phyloP scores from a whole-genome alignment of 2,797 vertebrate genomes.

The Pangasius djambal region DNA sequence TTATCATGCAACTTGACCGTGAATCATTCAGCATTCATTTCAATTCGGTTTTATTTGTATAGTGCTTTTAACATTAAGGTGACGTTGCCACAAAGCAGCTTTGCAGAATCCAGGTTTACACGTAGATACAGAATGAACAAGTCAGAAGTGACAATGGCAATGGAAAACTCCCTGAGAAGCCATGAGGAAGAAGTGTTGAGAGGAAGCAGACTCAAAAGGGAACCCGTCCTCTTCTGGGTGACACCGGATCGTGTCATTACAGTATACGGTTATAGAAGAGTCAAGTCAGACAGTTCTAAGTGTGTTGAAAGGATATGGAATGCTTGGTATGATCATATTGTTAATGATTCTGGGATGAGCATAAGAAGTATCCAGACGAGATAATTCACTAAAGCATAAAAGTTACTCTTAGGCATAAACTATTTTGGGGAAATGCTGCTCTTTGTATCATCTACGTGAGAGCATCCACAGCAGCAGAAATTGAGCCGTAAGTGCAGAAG shows the following conservation, averaged over 20 bases:
- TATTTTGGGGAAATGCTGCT: background rate
- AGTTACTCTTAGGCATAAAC: background rate
- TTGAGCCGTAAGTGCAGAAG: background rate
- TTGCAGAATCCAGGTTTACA: background rate
- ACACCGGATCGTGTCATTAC: background rate
- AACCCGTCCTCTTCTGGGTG: background rate
- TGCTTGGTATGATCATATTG: background rate
- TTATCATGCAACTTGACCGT: background rate
- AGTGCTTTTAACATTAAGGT: background rate
- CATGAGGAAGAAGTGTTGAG: background rate
- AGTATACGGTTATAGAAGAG: background rate
- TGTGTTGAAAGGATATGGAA: background rate
- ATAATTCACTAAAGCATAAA: background rate
- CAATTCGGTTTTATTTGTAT: background rate
- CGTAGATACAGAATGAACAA: background rate
- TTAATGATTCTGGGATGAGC: background rate
- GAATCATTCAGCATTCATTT: background rate
- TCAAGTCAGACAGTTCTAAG: background rate
- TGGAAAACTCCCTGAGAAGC: background rate
- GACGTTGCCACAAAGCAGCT: background rate
- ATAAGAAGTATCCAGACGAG: background rate
- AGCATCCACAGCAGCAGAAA: background rate
- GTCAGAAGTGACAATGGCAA: background rate
- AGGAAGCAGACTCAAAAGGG: slow-evolving; percentile 2
- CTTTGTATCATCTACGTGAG: background rate